These are phyloP conservation scores for Caenorhabditis panamensis DNA, from an alignment of 2,888 invertebrate species.

Conservation along the genomic window DNA sequence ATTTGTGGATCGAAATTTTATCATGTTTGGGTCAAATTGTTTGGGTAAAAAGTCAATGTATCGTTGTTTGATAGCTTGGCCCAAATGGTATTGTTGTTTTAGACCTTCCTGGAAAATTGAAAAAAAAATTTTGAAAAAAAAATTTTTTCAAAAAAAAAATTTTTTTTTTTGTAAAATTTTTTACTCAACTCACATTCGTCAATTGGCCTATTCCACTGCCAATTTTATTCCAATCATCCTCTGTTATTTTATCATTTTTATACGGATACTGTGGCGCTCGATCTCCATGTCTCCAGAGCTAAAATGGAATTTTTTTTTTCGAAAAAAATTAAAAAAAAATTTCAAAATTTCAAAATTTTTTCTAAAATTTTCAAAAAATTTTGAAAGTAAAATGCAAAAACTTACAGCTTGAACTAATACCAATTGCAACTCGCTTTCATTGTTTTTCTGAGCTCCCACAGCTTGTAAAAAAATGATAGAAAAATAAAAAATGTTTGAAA, in stretches of 20 bases:
- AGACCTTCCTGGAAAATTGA: slow-evolving; percentile 44
- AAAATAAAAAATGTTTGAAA: neutral
- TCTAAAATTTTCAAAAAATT: neutral
- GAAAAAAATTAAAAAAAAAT: neutral
- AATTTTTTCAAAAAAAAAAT: too few species aligned
- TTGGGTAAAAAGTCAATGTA: slow-evolving; percentile 84
- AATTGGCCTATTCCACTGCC: slow-evolving; percentile 60
- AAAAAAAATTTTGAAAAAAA: too few species aligned
- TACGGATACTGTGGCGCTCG: slow-evolving; percentile 61
- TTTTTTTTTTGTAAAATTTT: neutral
- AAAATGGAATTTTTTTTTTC: slow-evolving; percentile 1
- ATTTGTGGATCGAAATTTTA: slow-evolving; percentile 88
- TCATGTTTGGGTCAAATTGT: slow-evolving; percentile 64
- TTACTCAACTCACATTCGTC: slow-evolving; percentile 47
- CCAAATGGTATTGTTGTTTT: slow-evolving; percentile 86
- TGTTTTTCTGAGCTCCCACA: too few species aligned
- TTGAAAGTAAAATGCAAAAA: neutral
- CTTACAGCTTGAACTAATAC: slow-evolving; percentile 45
- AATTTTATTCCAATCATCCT: slow-evolving; percentile 54
- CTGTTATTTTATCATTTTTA: slow-evolving; percentile 39
- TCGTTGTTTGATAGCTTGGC: slow-evolving; percentile 87
- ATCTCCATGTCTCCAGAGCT: slow-evolving; percentile 70
- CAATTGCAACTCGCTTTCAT: slow-evolving; percentile 14
- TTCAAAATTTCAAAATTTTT: neutral
- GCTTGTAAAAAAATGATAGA: neutral